These are phyloP conservation scores for Drosophila sp. DNA, from an alignment of 1,140 invertebrate species.

Conservation along the genomic window DNA sequence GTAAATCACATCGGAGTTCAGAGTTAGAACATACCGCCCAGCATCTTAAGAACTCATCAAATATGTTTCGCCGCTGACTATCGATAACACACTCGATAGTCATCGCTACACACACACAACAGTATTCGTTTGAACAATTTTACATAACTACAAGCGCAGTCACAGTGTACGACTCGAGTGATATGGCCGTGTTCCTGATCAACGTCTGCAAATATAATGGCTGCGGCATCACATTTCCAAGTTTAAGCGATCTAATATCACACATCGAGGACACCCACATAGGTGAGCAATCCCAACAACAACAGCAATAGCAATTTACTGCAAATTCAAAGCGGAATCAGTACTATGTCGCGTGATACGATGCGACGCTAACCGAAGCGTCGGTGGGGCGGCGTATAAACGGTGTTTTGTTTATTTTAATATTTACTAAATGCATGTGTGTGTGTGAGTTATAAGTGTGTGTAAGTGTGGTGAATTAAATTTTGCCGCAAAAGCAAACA, in stretches of 20 bases:
- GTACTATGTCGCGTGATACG: conserved; percentile 70
- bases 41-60: conserved; percentile 9
- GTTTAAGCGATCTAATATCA: conserved; percentile 90
- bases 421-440: conserved; percentile 55
- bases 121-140: conserved; percentile 66
- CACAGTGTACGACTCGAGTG: conserved; percentile 81
- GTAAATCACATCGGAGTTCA: conserved; percentile 31
- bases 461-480: conserved; percentile 44
- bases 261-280: conserved; percentile 94
- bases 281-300: conserved; percentile 85
- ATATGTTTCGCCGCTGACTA: conserved; percentile 47
- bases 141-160: conserved; percentile 66
- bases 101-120: conserved; percentile 37
- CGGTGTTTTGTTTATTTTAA: conserved; percentile 79
- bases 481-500: conserved; percentile 36
- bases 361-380: conserved; percentile 13
- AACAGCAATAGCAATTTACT: conserved; percentile 37
- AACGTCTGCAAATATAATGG: conserved; percentile 94
- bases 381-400: conserved; percentile 33
- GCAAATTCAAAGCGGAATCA: conserved; percentile 29
- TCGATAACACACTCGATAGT: conserved; percentile 54
- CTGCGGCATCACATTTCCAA: conserved; percentile 92
- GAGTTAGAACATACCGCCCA: conserved; percentile 24
- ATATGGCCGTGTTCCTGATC: conserved; percentile 93
- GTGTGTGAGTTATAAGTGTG: conserved; percentile 15